Evolutionary conservation across 2,888 invertebrate species (phyloP), one percentile per base, ranked within the genome.

Genomic region (Podotricha telesiphe): DNA sequence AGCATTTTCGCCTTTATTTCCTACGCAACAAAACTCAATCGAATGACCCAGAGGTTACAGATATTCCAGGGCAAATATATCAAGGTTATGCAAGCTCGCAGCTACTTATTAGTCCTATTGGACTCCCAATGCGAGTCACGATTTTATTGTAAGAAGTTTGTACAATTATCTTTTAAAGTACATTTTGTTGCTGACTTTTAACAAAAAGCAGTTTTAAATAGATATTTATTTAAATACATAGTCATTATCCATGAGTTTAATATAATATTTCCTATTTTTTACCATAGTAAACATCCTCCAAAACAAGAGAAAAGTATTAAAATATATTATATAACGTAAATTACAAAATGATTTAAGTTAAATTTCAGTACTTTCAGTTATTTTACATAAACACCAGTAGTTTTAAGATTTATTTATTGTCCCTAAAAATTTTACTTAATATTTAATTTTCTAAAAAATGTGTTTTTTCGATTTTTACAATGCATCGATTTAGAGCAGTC

Each of bases 71-170:
- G 48, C 56, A 55, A 71, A 67, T 68, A 70, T 47, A 67, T 68
- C 68, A 73, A 76, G 74, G 76, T 80, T 79, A 76, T 73, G 76
- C 76, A 78, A 80, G 71, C 71, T 75, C 74, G 76, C 73, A 75
- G 70, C 77, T 42, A 17, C 72, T 75, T 75, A n/a, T n/a, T n/a
- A n/a, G n/a, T n/a, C n/a, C n/a, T n/a, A 76, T 74, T 76, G 70
- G 70, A 67, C 65, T 71, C 73, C 67, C 68, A 67, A 73, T 73
- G 65, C 63, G 45, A 75, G 78, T 79, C 78, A 78, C 78, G 79
- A 78, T 68, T 71, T 59, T 68, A 72, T 74, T 75, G 73, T 65
- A 62, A n/a, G 53, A 64, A 71, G 68, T 74, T 68, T 65, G 66
- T 68, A 73, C 69, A 70, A 71, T 74, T 63, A 64, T 61, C 59